Evolutionary conservation across 1,140 invertebrate species (phyloP).

Genomic region (Drosophila ercepeae): DNA sequence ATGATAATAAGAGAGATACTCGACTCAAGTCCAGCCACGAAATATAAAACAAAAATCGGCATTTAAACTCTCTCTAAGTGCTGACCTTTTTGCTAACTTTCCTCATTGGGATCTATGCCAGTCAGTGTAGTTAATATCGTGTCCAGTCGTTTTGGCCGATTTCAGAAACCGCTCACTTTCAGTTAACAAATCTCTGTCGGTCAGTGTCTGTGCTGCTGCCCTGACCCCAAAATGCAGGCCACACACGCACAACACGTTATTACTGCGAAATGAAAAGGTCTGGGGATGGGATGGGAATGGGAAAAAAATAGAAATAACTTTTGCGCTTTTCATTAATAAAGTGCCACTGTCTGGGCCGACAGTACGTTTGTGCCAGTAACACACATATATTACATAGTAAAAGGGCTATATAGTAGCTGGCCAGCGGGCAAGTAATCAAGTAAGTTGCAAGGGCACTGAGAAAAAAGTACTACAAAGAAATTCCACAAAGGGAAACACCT

Average conservation of each 20-base stretch:
- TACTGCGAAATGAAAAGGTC: conserved; percentile 7
- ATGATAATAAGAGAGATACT: conserved; percentile 10
- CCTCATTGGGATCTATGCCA: conserved; percentile 17
- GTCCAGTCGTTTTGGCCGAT: conserved; percentile 51
- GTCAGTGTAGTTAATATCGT: too few relatives aligned
- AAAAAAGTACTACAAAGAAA: not conserved
- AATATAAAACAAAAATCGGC: not conserved
- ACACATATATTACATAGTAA: conserved; percentile 69
- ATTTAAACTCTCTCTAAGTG: conserved; percentile 34
- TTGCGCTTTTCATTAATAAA: conserved; percentile 81
- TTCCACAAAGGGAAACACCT: not conserved
- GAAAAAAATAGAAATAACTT: conserved; percentile 58
- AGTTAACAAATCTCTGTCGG: conserved; percentile 46
- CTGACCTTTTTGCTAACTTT: conserved; percentile 34
- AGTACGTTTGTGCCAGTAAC: conserved; percentile 58
- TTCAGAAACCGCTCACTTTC: conserved; percentile 58
- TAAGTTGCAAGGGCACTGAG: conserved; percentile 16
- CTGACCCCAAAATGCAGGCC: conserved; percentile 58
- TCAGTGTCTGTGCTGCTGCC: too few relatives aligned
- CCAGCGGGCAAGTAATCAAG: conserved; percentile 25
- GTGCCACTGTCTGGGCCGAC: conserved; percentile 41
- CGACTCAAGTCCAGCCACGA: conserved; percentile 1
- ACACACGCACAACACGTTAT: conserved; percentile 47
- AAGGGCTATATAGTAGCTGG: conserved; percentile 9
- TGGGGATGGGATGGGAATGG: too few relatives aligned